These are phyloP conservation scores for Notiomystis cincta DNA, from an alignment of 2,113 vertebrate species.

Conservation along the genomic window DNA sequence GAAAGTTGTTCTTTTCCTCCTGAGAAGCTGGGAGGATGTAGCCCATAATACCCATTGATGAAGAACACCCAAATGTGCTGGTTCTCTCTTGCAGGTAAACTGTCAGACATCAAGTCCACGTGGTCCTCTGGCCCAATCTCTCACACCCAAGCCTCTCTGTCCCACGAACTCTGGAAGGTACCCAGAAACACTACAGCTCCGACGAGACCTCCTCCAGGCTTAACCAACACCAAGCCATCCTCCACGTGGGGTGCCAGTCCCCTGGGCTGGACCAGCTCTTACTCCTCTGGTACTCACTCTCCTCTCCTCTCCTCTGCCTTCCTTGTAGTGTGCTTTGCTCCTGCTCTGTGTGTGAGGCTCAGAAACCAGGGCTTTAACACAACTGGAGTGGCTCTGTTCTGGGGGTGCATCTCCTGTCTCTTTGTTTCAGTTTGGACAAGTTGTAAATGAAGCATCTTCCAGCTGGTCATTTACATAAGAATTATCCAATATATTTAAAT, in stretches of 20 bases:
- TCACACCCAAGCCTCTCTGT: conserved; percentile 91
- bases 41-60: background rate
- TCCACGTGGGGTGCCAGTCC: conserved; percentile 92
- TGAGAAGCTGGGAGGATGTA: background rate
- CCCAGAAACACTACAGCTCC: conserved; percentile 87
- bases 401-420: background rate
- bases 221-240: conserved; percentile 91
- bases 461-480: background rate
- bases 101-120: conserved; percentile 95
- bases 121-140: conserved; percentile 93
- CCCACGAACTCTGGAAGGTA: conserved; percentile 97
- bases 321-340: background rate
- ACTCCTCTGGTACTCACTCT: conserved; percentile 81
- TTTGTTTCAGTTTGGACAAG: background rate
- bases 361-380: background rate
- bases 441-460: background rate
- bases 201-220: conserved; percentile 90
- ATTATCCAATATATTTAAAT: background rate
- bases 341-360: accelerated
- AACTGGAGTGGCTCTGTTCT: background rate
- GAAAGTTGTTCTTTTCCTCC: background rate
- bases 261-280: conserved; percentile 91
- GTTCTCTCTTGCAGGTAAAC: conserved; percentile 80
- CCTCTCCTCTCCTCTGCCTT: background rate
- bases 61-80: background rate